phyloP scores from a whole-genome alignment of 1,140 invertebrate species.

The Papilio polytes region DNA sequence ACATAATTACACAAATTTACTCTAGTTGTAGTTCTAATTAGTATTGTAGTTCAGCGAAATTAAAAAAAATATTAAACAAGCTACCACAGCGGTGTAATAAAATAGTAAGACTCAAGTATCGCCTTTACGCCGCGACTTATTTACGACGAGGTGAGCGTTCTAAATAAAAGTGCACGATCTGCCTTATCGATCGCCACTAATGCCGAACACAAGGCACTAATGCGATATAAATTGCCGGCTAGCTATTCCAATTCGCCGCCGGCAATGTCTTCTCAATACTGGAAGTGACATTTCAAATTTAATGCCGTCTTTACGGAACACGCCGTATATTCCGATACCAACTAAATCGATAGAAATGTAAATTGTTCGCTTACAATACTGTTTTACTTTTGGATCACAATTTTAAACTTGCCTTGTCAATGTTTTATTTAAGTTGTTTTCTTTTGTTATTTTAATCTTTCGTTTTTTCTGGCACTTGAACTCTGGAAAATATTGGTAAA shows the following conservation, averaged over 20 bases:
- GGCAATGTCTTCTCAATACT: conserved; percentile 12
- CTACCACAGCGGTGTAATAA: too few species aligned
- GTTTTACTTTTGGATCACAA: background rate
- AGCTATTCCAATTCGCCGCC: conserved; percentile 14
- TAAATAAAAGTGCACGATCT: conserved; percentile 40
- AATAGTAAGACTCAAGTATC: too few species aligned
- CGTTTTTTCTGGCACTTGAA: background rate
- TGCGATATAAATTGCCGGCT: conserved; percentile 71
- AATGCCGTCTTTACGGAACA: background rate
- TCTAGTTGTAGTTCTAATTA: too few species aligned
- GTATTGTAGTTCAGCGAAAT: too few species aligned
- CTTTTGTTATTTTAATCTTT: background rate
- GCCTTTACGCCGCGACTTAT: background rate
- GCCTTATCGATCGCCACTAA: conserved; percentile 60
- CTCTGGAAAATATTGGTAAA: background rate
- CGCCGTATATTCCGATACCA: background rate
- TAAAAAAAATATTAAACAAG: too few species aligned
- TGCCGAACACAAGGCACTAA: conserved; percentile 65
- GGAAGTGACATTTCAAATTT: conserved; percentile 28
- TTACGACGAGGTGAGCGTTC: conserved; percentile 19
- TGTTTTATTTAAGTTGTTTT: background rate
- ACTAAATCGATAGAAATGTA: conserved; percentile 1
- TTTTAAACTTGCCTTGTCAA: background rate
- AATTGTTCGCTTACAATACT: background rate
- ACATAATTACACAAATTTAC: too few species aligned